These are phyloP conservation scores for Drosophila aff. DNA, from an alignment of 1,140 invertebrate species.

Conservation along the genomic window DNA sequence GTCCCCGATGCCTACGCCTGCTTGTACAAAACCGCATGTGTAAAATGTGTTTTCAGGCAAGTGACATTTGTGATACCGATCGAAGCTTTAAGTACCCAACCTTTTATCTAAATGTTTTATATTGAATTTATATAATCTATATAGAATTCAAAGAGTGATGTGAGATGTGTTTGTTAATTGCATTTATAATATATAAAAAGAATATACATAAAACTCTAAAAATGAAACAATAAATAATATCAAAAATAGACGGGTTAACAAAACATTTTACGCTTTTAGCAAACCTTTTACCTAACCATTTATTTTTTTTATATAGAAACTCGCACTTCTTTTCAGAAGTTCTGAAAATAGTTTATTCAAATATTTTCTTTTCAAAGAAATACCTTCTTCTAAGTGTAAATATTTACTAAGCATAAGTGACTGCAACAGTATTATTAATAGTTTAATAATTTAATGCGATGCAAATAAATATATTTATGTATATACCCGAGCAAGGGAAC, in stretches of 20 bases:
- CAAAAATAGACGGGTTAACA: no score
- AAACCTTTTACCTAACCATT: no score
- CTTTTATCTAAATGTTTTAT: not conserved
- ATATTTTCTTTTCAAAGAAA: no score
- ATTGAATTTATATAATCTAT: no score
- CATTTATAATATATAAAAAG: not conserved
- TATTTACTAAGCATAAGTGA: no score
- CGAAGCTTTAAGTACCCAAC: not conserved
- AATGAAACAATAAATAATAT: no score
- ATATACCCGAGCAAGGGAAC: not conserved
- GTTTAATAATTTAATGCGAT: not conserved
- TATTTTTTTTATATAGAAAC: no score
- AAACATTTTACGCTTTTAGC: no score
- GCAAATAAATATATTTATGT: not conserved
- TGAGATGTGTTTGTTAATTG: not conserved
- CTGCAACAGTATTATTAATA: not conserved
- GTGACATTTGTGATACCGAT: constrained; percentile 48
- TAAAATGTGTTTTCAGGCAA: constrained; percentile 69
- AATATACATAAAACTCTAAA: no score
- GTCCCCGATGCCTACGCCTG: not conserved
- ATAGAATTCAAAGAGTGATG: not conserved
- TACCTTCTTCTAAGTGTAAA: no score
- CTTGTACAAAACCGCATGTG: constrained; percentile 59
- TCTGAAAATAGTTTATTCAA: no score
- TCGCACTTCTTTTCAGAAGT: no score